These are phyloP conservation scores for Talpa occidentalis DNA, from an alignment of 2,113 vertebrate genomes.

Conservation along the genomic window DNA sequence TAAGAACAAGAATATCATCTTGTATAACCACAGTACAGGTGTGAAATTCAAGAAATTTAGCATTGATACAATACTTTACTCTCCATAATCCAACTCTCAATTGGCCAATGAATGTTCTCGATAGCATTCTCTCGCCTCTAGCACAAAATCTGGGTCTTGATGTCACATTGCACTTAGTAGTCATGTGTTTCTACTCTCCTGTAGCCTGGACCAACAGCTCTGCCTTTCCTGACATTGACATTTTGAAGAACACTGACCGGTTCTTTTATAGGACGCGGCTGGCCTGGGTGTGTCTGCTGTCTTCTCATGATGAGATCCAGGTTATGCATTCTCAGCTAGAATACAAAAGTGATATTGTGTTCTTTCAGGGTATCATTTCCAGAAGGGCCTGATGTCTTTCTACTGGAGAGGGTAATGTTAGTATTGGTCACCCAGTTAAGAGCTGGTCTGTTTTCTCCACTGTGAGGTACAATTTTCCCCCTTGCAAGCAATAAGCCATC, in stretches of 20 bases:
- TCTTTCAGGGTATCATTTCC: not conserved
- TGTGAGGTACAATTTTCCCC: not conserved
- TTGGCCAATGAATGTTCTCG: not conserved
- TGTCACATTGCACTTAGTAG: not conserved
- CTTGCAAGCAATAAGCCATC: not conserved
- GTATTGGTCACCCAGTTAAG: not conserved
- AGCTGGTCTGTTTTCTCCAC: not conserved
- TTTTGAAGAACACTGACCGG: not conserved
- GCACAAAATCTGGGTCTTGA: not conserved
- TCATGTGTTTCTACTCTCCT: not conserved
- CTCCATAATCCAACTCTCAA: not conserved
- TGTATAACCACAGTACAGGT: not conserved
- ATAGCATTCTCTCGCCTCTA: not conserved
- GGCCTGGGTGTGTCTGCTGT: not conserved
- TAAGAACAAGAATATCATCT: not conserved
- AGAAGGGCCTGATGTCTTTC: not conserved
- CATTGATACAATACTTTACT: not conserved
- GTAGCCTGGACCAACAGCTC: not conserved
- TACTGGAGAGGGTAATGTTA: not conserved
- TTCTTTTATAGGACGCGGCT: not conserved
- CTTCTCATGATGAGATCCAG: not conserved
- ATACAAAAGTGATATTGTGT: not conserved
- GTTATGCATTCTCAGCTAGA: not conserved
- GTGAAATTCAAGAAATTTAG: not conserved
- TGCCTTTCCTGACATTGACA: not conserved